Evolutionary conservation across 2,113 vertebrate genomes (phyloP), one percentile per base, ranked within the genome.

Genomic region (Cheirogaleus medius): DNA sequence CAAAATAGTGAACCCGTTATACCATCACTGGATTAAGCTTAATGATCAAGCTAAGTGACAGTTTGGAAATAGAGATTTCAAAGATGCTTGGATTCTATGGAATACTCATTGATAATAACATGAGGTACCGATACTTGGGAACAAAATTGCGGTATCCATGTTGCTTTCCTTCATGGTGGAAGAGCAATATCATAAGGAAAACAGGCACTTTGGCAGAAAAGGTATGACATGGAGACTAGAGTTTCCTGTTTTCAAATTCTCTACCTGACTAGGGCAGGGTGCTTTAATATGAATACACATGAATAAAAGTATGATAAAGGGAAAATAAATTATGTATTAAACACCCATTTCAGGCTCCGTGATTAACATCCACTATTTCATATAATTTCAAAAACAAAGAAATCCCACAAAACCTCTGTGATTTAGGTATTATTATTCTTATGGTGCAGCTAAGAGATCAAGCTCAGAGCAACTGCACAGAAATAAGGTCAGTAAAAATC

Each of bases 301-400:
- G 29, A 64, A 68, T 88, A 74, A 63, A 94, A n/a, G 49, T 81
- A 76, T 27, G 6, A 80, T 47, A 78, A 74, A n/a, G 39, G 3
- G 17, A 74, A 96, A 89, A 63, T 74, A 88, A 96, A 68, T 69
- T 80, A 73, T 37, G 2, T 87, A 23, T 91, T 95, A 86, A 91
- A 23, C 10, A 69, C 29, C 9, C 42, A 60, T 37, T 1, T 76
- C 77, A 60, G 52, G 63, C 29, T 87, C 52, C 90, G 47, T 82
- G 27, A 80, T 60, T 86, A 29, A 93, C 8, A 92, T 42, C 15
- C 87, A 76, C n/a, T 85, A 56, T 90, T 94, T 66, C 4, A 29
- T 21, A 37, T 84, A 93, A 49, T n/a, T 76, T 2, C 44, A 2
- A 4, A 42, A 4, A 4, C 52, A 85, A 92, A 0, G 1, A 68